Evolutionary conservation across 2,888 invertebrate genomes (phyloP), one percentile per base, ranked within the genome.

Genomic region (Slavum lentiscoides): DNA sequence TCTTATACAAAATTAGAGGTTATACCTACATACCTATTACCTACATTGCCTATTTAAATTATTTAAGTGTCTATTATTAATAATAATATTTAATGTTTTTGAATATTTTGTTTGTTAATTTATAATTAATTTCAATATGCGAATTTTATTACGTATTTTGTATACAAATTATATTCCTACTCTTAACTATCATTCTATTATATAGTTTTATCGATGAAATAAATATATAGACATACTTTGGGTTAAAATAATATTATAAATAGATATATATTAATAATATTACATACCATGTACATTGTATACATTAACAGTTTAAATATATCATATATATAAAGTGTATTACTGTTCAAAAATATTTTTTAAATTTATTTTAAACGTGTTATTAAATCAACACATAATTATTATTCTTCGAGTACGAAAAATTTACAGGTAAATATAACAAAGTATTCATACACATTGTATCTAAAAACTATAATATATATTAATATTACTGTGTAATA

Each of bases 81-180:
- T 64, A 15, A n/a, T 53, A n/a, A 62, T 74, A 64, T 53, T 74
- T 62, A 49, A 72, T 72, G 23, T 69, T 30, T 69, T 69, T 69
- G 5, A 67, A 67, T 69, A 58, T 49, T 64, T 62, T 62, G 19
- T 73, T 73, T 43, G 21, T 11, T 73, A 30, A 39, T 30, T 59
- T 15, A 59, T 17, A 72, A 21, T 72, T 7, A 8, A 58, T 30
- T 70, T 37, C 2, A 58, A 49, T 43, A 73, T 49, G 49, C 61
- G 23, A 49, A 61, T 73, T 23, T 73, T 23, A 55, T 55, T 64
- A 39, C 43, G 17, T 73, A 73, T 30, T 73, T 73, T 73, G 61
- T 73, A 61, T 61, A 73, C 3, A 61, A 61, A 43, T 72, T 72
- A 30, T 30, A 30, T 30, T 30, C 30, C 30, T 30, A 61, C 23